Percentiles rank a stretch among this genome's conserved stretches.
phyloP scores from a whole-genome alignment of 2,797 vertebrate species.

The Sebastes matsubarae region DNA sequence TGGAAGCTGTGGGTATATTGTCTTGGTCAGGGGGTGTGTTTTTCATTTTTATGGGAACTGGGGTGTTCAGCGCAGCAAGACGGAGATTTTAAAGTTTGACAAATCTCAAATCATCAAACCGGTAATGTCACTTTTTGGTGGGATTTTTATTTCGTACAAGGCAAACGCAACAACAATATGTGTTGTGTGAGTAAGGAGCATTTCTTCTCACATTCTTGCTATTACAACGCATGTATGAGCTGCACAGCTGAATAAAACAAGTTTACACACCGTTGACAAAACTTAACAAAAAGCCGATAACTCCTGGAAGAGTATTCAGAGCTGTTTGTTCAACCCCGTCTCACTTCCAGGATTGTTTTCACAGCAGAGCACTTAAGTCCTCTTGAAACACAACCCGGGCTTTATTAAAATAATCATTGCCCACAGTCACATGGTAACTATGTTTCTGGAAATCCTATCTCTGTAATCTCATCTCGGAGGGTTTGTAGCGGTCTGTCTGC shows the following conservation, averaged over 20 bases:
- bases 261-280: background rate
- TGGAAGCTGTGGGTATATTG: background rate
- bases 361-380: background rate
- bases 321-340: constrained; percentile 22
- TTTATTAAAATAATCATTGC: constrained; percentile 59
- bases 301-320: background rate
- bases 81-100: background rate
- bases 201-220: background rate
- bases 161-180: background rate
- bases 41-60: background rate
- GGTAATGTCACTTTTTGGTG: background rate
- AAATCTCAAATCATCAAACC: background rate
- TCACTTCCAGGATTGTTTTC: constrained; percentile 41
- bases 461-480: constrained; percentile 50
- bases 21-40: background rate
- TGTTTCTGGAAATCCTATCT: constrained; percentile 52
- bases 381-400: constrained; percentile 28
- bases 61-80: background rate
- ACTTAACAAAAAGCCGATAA: background rate
- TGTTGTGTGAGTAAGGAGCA: background rate
- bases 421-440: constrained; percentile 30
- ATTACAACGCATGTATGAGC: background rate
- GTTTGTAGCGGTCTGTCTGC: background rate
- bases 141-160: rapidly evolving
- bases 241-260: background rate